Percentiles rank a stretch among this genome's conserved stretches.
phyloP scores from a whole-genome alignment of 1,140 invertebrate genomes.

The Platorchestia sp. region DNA sequence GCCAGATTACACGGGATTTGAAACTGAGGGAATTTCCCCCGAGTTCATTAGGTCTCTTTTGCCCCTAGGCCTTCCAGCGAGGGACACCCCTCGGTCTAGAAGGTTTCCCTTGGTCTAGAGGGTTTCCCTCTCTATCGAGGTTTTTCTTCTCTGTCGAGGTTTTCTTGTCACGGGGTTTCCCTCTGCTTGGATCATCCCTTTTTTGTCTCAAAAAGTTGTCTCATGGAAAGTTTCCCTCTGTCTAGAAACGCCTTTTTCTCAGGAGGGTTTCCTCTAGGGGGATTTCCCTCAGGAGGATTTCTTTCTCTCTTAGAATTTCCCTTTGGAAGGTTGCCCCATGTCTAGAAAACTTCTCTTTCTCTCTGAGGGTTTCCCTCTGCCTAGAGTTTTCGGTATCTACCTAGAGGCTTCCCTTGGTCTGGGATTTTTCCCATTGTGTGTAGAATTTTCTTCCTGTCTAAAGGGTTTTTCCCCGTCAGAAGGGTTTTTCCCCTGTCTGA shows the following conservation, averaged over 20 bases:
- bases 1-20: not conserved
- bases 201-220: not conserved
- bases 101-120: not conserved
- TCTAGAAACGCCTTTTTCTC: not conserved
- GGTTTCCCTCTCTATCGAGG: not conserved
- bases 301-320: no score
- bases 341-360: no score
- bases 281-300: not conserved
- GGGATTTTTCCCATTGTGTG: no score
- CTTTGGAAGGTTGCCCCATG: no score
- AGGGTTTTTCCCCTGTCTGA: no score
- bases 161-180: not conserved
- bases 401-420: no score
- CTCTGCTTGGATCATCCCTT: not conserved
- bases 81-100: not conserved
- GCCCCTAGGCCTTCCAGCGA: not conserved
- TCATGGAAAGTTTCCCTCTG: not conserved
- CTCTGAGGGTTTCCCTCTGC: no score
- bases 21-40: not conserved
- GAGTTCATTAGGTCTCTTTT: not conserved
- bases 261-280: not conserved
- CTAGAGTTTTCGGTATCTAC: no score
- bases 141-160: not conserved
- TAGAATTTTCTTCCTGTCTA: no score
- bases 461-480: no score